Evolutionary conservation across 1,140 invertebrate genomes (phyloP).

Genomic region (Aphaenogaster floridana): DNA sequence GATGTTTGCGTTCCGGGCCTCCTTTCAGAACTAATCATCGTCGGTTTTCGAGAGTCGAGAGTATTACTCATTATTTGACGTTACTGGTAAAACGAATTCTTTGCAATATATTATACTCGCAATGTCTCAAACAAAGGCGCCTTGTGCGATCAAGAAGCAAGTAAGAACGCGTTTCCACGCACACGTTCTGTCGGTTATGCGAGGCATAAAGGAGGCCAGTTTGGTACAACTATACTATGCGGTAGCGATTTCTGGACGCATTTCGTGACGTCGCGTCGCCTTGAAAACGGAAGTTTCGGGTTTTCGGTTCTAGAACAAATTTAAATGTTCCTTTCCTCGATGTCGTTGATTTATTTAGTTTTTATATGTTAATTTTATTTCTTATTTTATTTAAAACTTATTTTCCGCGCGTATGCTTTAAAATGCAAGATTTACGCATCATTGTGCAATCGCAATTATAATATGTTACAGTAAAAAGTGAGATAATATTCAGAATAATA

Average conservation of each 20-base stretch:
- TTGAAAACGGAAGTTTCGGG: constrained; percentile 19
- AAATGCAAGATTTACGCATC: not conserved
- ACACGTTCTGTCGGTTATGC: constrained; percentile 69
- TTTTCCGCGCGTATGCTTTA: not conserved
- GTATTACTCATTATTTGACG: not conserved
- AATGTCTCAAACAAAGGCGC: constrained; percentile 74
- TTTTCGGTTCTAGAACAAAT: not conserved
- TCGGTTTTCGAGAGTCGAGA: not conserved
- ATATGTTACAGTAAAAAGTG: not conserved
- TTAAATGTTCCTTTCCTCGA: not conserved
- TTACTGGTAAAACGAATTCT: not conserved
- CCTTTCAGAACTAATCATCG: not conserved
- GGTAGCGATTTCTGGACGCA: constrained; percentile 69
- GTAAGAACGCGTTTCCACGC: constrained; percentile 61
- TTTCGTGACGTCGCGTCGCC: constrained; percentile 16
- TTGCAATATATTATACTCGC: constrained; percentile 38
- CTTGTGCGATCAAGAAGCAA: constrained; percentile 61
- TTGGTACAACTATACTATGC: constrained; percentile 23
- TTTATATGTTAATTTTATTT: not conserved
- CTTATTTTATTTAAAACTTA: not conserved
- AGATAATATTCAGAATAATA: not conserved
- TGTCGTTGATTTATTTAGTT: not conserved
- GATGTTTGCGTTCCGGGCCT: not conserved
- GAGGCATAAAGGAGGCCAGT: constrained; percentile 70
- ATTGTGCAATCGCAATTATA: not conserved